Conservation (phyloP, 2,888 invertebrate genomes). For the Physocephala rufipes region DNA sequence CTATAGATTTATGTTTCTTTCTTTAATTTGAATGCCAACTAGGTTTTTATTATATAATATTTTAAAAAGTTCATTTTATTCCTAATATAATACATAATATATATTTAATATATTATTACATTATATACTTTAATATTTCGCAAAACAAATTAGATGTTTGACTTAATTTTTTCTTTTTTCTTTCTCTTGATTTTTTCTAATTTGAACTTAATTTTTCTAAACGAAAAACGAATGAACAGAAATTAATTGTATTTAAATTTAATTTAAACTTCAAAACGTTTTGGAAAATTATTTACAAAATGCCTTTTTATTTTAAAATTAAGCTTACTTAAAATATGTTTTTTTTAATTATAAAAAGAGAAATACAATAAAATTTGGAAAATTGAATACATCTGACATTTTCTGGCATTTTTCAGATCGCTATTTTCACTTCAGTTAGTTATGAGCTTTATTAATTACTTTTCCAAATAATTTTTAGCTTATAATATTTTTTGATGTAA, state of each 20-base stretch:
- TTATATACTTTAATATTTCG: slow-evolving; percentile 3
- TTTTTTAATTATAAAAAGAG: too few relatives aligned
- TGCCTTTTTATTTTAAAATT: slow-evolving; percentile 6
- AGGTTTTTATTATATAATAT: not conserved
- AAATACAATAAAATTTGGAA: not conserved
- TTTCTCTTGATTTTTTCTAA: too few relatives aligned
- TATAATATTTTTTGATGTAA: slow-evolving; percentile 23
- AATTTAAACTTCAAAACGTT: not conserved
- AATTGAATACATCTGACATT: not conserved
- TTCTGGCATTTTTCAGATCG: not conserved
- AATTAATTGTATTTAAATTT: slow-evolving; percentile 6
- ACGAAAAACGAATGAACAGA: not conserved
- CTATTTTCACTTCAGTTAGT: not conserved
- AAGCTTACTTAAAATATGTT: slow-evolving; percentile 7
- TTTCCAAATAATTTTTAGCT: slow-evolving; percentile 45
- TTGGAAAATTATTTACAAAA: slow-evolving; percentile 31
- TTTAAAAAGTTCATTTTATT: slow-evolving; percentile 10
- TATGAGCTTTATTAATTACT: slow-evolving; percentile 36
- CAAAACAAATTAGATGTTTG: not conserved
- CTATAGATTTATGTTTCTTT: too few relatives aligned
- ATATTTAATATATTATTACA: not conserved
- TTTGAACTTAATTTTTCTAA: slow-evolving; percentile 3
- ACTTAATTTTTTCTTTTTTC: not conserved
- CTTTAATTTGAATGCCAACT: slow-evolving; percentile 3
- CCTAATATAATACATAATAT: slow-evolving; percentile 24